phyloP scores from a whole-genome alignment of 2,888 invertebrate species.

The Hirtodrosophila cameraria region DNA sequence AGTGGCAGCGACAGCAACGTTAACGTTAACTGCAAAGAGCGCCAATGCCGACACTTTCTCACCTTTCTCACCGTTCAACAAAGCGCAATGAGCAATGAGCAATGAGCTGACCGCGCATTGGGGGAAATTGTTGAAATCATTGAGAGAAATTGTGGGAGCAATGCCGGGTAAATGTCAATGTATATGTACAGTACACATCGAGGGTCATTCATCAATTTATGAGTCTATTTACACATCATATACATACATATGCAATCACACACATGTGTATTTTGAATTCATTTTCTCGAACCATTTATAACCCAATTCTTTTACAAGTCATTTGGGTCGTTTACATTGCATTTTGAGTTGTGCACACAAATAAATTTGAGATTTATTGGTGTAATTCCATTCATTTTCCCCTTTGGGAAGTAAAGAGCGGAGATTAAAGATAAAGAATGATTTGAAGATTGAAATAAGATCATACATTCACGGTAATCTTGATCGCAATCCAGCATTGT shows the following conservation, averaged over 20 bases:
- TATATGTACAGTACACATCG: slow-evolving; percentile 2
- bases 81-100: slow-evolving; percentile 17
- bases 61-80: slow-evolving; percentile 25
- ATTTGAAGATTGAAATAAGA: no score
- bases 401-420: no score
- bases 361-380: no score
- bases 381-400: no score
- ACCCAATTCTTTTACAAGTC: no score
- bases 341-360: no score
- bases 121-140: slow-evolving; percentile 65
- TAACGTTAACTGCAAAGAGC: slow-evolving; percentile 37
- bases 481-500: no score
- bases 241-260: not conserved
- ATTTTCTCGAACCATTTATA: no score
- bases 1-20: slow-evolving; percentile 10
- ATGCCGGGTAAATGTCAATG: slow-evolving; percentile 12
- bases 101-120: slow-evolving; percentile 65
- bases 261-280: no score
- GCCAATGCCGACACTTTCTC: slow-evolving; percentile 53
- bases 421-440: no score
- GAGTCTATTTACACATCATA: not conserved
- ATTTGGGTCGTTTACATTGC: no score
- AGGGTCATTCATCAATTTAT: slow-evolving; percentile 16
- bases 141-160: slow-evolving; percentile 46
- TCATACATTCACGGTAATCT: no score